A percentile compares a stretch with the other conserved stretches of the same genome.
Conservation (phyloP, 2,888 invertebrate species). For the Cotesia congregata region DNA sequence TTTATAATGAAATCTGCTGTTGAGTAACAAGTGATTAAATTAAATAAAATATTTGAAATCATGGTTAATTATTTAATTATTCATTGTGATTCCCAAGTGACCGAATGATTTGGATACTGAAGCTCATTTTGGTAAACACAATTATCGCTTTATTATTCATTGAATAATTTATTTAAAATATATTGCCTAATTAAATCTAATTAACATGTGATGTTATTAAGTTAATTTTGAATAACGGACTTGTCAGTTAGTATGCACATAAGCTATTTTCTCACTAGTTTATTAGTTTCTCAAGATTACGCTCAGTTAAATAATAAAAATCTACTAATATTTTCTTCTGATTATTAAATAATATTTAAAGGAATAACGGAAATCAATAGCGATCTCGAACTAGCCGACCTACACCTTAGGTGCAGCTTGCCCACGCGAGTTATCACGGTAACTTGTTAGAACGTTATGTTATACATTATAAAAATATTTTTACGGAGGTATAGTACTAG, state of each 20-base stretch:
- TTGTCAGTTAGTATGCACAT: background rate
- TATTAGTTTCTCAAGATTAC: background rate
- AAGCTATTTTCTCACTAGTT: background rate
- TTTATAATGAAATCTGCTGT: conserved; percentile 4
- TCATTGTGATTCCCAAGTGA: conserved; percentile 38
- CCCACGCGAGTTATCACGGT: conserved; percentile 49
- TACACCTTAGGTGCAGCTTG: conserved; percentile 47
- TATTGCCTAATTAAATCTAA: conserved; percentile 5
- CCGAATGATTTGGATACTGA: conserved; percentile 69
- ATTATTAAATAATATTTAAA: conserved; percentile 42
- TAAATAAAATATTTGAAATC: conserved; percentile 6
- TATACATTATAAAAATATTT: conserved; percentile 20
- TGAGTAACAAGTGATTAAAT: conserved; percentile 14
- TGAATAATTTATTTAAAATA: background rate
- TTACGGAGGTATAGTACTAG: conserved; percentile 6
- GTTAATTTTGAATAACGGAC: background rate
- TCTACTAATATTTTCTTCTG: background rate
- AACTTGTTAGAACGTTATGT: conserved; percentile 35
- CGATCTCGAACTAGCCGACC: conserved; percentile 50
- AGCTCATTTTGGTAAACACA: conserved; percentile 62
- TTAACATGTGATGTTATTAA: background rate
- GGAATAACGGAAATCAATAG: conserved; percentile 47
- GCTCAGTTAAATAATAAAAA: background rate
- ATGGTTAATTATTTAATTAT: conserved; percentile 10
- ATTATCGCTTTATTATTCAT: background rate